Evolutionary conservation across 2,888 invertebrate genomes (phyloP).

Genomic region (Agriopis aurantiaria): DNA sequence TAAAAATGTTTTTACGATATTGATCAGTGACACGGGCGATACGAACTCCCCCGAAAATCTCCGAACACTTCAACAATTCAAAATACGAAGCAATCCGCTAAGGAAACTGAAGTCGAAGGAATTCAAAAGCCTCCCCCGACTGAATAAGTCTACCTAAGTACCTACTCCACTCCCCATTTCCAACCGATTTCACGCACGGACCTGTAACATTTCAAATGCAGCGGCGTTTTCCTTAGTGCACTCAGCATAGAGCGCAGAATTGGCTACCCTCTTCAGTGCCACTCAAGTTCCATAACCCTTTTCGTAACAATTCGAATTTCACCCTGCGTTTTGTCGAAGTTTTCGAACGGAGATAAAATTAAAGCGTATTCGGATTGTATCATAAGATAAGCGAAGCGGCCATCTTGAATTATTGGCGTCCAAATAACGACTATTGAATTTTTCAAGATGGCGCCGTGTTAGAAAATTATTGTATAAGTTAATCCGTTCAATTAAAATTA

Average conservation of each 20-base stretch:
- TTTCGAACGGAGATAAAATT: conserved; percentile 50
- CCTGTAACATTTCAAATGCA: conserved; percentile 29
- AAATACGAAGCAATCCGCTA: conserved; percentile 27
- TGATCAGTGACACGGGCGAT: conserved; percentile 20
- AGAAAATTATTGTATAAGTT: background rate
- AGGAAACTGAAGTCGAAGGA: conserved; percentile 35
- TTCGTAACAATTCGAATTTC: conserved; percentile 44
- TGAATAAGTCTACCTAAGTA: conserved; percentile 38
- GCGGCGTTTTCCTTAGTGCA: conserved; percentile 27
- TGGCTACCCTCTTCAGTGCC: conserved; percentile 14
- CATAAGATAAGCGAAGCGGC: conserved; percentile 43
- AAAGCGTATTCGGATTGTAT: conserved; percentile 46
- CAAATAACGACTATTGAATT: conserved; percentile 17
- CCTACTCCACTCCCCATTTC: conserved; percentile 35
- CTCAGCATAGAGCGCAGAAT: conserved; percentile 40
- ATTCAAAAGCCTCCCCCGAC: conserved; percentile 36
- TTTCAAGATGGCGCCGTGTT: conserved; percentile 33
- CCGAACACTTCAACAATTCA: conserved; percentile 19
- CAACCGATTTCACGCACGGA: conserved; percentile 28
- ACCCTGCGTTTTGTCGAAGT: conserved; percentile 44
- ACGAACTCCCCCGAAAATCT: conserved; percentile 17
- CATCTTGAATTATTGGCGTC: conserved; percentile 52
- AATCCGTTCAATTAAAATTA: too few species aligned
- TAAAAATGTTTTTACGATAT: conserved; percentile 16
- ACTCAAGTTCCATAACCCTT: conserved; percentile 38